phyloP scores from a whole-genome alignment of 2,888 invertebrate genomes.

The Eurytoma adleriae region DNA sequence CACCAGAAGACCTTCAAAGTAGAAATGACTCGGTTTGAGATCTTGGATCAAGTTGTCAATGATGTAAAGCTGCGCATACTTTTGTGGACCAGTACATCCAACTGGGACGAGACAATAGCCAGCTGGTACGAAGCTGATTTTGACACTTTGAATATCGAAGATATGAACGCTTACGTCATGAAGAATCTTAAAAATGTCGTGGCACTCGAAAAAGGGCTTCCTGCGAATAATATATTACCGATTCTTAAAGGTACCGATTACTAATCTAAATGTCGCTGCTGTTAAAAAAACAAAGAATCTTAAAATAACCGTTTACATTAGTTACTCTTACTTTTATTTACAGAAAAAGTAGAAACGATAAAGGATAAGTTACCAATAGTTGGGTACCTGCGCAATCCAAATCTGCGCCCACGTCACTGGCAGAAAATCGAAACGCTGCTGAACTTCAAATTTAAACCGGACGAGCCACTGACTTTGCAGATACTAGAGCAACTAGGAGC shows the following conservation, averaged over 20 bases:
- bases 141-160: constrained; percentile 83
- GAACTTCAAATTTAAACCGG: constrained; percentile 84
- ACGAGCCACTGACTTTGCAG: constrained; percentile 82
- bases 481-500: constrained; percentile 85
- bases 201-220: constrained; percentile 90
- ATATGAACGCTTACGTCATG: constrained; percentile 82
- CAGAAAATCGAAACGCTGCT: constrained; percentile 86
- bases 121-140: constrained; percentile 84
- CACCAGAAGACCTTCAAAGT: constrained; percentile 93
- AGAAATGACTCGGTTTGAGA: constrained; percentile 89
- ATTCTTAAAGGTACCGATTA: constrained; percentile 78
- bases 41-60: constrained; percentile 86
- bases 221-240: constrained; percentile 87
- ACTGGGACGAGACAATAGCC: constrained; percentile 83
- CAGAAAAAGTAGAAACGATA: constrained; percentile 85
- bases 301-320: background rate
- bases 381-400: constrained; percentile 87
- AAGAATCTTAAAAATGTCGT: constrained; percentile 85
- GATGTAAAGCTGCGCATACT: constrained; percentile 88
- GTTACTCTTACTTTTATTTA: background rate
- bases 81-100: constrained; percentile 87
- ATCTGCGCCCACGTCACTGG: constrained; percentile 90
- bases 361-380: constrained; percentile 89
- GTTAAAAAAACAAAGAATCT: no score
- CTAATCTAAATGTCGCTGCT: background rate